Conservation (phyloP, 2,888 invertebrate species). For the Aromia moschata region DNA sequence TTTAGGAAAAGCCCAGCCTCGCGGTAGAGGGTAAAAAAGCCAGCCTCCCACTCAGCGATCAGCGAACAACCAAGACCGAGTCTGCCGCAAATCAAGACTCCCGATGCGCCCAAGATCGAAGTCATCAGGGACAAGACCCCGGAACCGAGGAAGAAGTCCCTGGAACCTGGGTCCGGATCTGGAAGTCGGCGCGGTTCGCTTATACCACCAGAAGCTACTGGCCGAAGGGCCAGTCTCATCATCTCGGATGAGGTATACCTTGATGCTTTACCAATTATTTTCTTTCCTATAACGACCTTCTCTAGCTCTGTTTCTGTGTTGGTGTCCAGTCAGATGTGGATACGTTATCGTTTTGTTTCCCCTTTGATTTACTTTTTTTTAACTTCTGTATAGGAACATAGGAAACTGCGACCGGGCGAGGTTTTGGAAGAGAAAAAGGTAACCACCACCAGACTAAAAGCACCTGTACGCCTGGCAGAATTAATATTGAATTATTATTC, state of each 20-base stretch:
- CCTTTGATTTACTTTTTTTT: conserved; percentile 32
- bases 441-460: conserved; percentile 60
- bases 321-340: conserved; percentile 37
- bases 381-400: conserved; percentile 74
- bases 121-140: conserved; percentile 81
- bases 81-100: conserved; percentile 75
- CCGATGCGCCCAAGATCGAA: conserved; percentile 85
- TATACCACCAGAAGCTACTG: conserved; percentile 87
- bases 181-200: conserved; percentile 84
- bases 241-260: conserved; percentile 90
- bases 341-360: conserved; percentile 5
- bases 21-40: conserved; percentile 47
- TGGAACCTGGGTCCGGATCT: conserved; percentile 62
- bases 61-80: conserved; percentile 58
- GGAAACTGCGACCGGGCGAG: conserved; percentile 93
- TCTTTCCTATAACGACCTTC: conserved; percentile 13
- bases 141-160: conserved; percentile 78
- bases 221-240: conserved; percentile 87
- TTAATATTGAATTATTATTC: conserved; percentile 45
- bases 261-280: no score
- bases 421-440: conserved; percentile 94
- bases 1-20: conserved; percentile 55
- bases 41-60: conserved; percentile 33
- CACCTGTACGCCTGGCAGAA: conserved; percentile 50
- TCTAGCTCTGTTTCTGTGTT: conserved; percentile 36